phyloP scores from a whole-genome alignment of 2,888 invertebrate genomes.

The Drosophila parthenogenetica region DNA sequence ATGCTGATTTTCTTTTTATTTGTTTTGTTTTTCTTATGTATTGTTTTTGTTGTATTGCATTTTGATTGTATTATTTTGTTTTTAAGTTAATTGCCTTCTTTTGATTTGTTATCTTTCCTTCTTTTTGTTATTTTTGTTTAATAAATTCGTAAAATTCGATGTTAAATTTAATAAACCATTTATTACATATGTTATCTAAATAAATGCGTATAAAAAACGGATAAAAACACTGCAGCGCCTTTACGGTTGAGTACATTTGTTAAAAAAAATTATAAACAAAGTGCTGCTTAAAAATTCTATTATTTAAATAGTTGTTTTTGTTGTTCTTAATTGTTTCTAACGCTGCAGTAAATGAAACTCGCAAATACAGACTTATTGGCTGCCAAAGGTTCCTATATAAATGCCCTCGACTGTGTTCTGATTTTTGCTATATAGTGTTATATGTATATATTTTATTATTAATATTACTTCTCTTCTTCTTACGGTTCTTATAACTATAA shows the following conservation, averaged over 20 bases:
- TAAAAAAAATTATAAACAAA: conserved; percentile 24
- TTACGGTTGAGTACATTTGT: conserved; percentile 12
- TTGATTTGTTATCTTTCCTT: conserved; percentile 59
- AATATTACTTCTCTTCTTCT: conserved; percentile 8
- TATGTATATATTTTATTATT: conserved; percentile 20
- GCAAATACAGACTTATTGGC: conserved; percentile 46
- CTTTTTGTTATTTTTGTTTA: conserved; percentile 36
- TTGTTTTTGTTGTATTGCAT: conserved; percentile 53
- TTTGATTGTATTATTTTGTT: conserved; percentile 62
- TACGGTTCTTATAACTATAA: conserved; percentile 27
- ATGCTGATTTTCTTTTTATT: conserved; percentile 51
- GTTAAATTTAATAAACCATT: conserved; percentile 82
- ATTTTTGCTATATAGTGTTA: conserved; percentile 43
- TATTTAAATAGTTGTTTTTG: conserved; percentile 28
- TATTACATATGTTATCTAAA: conserved; percentile 62
- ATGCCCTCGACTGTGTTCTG: conserved; percentile 33
- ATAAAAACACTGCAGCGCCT: conserved; percentile 51
- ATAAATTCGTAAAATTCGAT: conserved; percentile 84
- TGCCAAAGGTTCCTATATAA: conserved; percentile 27
- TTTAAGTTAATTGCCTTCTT: conserved; percentile 63
- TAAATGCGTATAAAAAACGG: conserved; percentile 72
- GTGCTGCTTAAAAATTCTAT: conserved; percentile 49
- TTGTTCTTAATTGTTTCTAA: conserved; percentile 14
- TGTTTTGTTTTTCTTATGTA: conserved; percentile 68
- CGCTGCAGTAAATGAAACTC: conserved; percentile 62